These are phyloP conservation scores for Coreius guichenoti DNA, from an alignment of 2,797 vertebrate species.

Conservation along the genomic window DNA sequence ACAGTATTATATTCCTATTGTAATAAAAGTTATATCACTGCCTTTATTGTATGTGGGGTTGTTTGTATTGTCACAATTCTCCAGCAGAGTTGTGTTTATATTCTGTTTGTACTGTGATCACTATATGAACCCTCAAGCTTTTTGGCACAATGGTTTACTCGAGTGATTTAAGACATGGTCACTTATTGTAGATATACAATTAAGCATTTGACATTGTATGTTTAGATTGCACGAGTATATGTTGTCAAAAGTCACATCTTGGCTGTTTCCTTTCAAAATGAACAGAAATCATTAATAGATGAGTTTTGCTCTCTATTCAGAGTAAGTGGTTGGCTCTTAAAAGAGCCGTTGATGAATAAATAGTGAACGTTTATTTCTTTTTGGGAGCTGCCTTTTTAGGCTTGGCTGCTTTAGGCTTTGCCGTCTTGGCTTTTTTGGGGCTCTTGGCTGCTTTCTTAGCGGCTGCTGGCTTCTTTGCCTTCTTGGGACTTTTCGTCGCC, in stretches of 20 bases:
- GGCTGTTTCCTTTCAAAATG: neutral
- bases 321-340: neutral
- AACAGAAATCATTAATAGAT: no score
- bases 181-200: no score
- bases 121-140: no score
- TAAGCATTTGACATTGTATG: no score
- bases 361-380: neutral
- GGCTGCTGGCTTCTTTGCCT: neutral
- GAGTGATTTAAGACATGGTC: no score
- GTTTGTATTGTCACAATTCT: no score
- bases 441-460: neutral
- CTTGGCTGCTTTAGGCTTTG: neutral
- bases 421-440: neutral
- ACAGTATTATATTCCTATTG: neutral
- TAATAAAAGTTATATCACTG: neutral
- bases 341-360: neutral
- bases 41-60: neutral
- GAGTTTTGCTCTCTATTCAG: neutral
- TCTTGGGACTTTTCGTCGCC: neutral
- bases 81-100: neutral
- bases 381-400: neutral
- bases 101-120: no score
- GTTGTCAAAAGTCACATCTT: no score
- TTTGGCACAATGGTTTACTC: no score
- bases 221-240: fast-evolving